Conservation (phyloP, 2,797 vertebrate species). For the Pelobates cultripes region DNA sequence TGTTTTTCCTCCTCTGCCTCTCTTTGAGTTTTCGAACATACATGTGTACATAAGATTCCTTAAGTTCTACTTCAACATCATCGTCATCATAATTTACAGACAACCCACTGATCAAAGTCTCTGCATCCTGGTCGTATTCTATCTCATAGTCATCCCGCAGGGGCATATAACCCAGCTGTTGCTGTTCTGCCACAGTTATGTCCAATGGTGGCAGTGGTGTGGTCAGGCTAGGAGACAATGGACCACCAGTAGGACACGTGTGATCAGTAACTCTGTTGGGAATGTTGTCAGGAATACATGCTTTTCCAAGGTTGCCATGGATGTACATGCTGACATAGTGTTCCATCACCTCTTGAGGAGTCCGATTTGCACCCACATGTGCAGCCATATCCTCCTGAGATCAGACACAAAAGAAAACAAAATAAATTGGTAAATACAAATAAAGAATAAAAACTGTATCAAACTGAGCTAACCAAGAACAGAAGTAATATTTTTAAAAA, state of each 20-base stretch:
- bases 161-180: conserved; percentile 98
- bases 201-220: conserved; percentile 90
- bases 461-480: too few relatives aligned
- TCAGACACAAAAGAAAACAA: conserved; percentile 20
- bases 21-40: conserved; percentile 93
- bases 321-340: conserved; percentile 98
- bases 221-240: conserved; percentile 91
- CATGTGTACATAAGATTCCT: conserved; percentile 96
- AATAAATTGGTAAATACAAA: neutral
- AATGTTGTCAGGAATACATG: conserved; percentile 95
- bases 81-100: conserved; percentile 97
- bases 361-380: conserved; percentile 89
- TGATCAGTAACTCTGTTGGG: conserved; percentile 97
- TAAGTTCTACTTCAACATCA: conserved; percentile 94
- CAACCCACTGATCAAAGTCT: conserved; percentile 94
- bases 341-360: conserved; percentile 96
- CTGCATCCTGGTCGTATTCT: conserved; percentile 94
- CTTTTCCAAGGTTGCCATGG: conserved; percentile 95
- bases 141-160: conserved; percentile 97
- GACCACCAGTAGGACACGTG: conserved; percentile 91
- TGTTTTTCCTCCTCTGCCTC: conserved; percentile 92
- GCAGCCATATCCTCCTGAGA: conserved; percentile 95
- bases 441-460: too few relatives aligned
- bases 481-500: too few relatives aligned
- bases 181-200: conserved; percentile 89